Base-by-base conservation (phyloP, 1,140 invertebrate species). In the Zaprionus africanus region DNA sequence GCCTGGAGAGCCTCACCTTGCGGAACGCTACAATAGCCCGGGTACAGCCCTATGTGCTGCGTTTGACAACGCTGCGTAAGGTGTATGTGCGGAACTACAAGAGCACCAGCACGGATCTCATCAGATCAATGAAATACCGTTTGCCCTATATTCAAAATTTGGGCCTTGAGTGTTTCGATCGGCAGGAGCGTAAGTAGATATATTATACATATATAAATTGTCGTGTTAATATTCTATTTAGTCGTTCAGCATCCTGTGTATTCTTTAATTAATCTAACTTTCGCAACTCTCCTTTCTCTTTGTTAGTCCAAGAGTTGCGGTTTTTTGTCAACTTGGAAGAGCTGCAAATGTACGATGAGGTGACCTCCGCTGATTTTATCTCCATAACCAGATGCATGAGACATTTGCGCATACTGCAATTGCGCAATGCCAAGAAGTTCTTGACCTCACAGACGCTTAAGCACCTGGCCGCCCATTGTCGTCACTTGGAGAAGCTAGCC, bases 71-170 rank as follows among this genome's bases (percentile, higher is more conserved):
- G 4, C 43, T 88, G 7, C 24, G 24, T 15, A 81, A 76, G 54
- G 75, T 88, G 15, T 71, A 88, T 26, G 72, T 88, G 9, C 75
- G 85, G 3, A 88, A 88, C 38, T 88, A 88, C 51, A 88, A 88
- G 19, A 79, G 81, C 65, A 88, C 84, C 5, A 88, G 84, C 56
- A 76, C 71, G 22, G 85, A 88, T 58, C 67, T 88, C 7, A 73
- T 88, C 5, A 74, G 51, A 15, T 68, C 62, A 1, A 84, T 88
- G 36, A 54, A 67, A 7, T 38, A 66, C 5, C 68, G 82, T 19
- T 56, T 88, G 62, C 84, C 84, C 17, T 58, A 57, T 17, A 80
- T 88, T 11, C 83, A 43, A 43, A 58, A 61, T 31, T 38, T 88
- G 4, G 79, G 84, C 3, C 38, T 88, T 43, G 84, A 88, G 26